Evolutionary conservation across 2,888 invertebrate species (phyloP).

Genomic region (Melieria picta): DNA sequence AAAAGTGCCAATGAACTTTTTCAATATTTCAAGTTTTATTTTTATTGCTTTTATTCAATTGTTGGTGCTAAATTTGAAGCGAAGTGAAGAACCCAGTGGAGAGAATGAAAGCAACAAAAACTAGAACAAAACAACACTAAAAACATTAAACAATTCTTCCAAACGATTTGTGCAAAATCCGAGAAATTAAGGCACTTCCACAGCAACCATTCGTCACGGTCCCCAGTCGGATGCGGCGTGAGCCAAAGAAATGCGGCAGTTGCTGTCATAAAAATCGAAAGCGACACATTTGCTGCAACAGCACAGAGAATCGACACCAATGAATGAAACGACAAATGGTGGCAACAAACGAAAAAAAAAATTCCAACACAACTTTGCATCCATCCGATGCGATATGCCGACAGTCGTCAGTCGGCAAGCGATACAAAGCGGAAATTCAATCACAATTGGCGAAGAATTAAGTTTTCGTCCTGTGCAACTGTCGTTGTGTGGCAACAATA

Average conservation of each 20-base stretch:
- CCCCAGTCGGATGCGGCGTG: constrained; percentile 2
- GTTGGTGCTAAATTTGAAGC: background rate
- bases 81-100: background rate
- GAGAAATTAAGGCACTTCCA: constrained; percentile 59
- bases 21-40: constrained; percentile 14
- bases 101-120: background rate
- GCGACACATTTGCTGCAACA: background rate
- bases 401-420: constrained; percentile 39
- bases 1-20: background rate
- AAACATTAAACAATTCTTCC: constrained; percentile 46
- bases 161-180: constrained; percentile 58
- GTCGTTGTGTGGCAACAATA: too few relatives aligned
- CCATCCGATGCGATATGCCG: constrained; percentile 4
- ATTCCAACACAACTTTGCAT: background rate
- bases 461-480: constrained; percentile 21
- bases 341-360: background rate
- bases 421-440: constrained; percentile 51
- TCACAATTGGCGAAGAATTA: constrained; percentile 53
- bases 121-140: background rate
- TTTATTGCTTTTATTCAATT: background rate
- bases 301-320: background rate
- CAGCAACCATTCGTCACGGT: constrained; percentile 34
- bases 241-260: background rate
- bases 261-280: constrained; percentile 1
- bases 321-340: background rate